phyloP scores from a whole-genome alignment of 2,888 invertebrate species.

The Rotaria macrura region DNA sequence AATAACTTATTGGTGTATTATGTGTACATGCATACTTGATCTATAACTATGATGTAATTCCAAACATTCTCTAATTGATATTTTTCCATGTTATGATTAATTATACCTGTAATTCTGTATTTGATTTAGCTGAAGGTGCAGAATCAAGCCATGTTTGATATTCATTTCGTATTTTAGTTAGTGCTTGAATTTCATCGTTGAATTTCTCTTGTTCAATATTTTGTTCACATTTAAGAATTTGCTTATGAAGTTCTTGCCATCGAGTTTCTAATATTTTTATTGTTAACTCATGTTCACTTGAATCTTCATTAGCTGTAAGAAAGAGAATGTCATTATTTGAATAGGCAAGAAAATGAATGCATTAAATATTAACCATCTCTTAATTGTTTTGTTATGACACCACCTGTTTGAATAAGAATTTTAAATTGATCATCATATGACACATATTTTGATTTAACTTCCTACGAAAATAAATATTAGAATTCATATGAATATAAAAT shows the following conservation, averaged over 20 bases:
- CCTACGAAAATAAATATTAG: not conserved
- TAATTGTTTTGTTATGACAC: not conserved
- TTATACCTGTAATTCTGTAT: not conserved
- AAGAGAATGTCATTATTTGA: not conserved
- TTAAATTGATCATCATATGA: slow-evolving; percentile 14
- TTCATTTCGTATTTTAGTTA: not conserved
- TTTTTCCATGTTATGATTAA: not conserved
- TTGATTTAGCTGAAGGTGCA: not conserved
- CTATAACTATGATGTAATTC: not conserved
- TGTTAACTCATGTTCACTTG: not conserved
- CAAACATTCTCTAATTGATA: not conserved
- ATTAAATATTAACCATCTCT: not conserved
- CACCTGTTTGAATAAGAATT: not conserved
- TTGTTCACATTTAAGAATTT: not conserved
- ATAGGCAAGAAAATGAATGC: no score
- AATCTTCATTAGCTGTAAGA: not conserved
- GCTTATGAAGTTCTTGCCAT: not conserved
- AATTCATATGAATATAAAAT: not conserved
- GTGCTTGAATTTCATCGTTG: not conserved
- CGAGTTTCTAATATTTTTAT: not conserved
- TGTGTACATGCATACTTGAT: not conserved
- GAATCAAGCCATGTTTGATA: not conserved
- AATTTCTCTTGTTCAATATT: not conserved
- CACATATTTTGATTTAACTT: not conserved
- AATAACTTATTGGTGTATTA: not conserved